Conservation (phyloP, 2,113 vertebrate genomes). For the Scolopax mira region DNA sequence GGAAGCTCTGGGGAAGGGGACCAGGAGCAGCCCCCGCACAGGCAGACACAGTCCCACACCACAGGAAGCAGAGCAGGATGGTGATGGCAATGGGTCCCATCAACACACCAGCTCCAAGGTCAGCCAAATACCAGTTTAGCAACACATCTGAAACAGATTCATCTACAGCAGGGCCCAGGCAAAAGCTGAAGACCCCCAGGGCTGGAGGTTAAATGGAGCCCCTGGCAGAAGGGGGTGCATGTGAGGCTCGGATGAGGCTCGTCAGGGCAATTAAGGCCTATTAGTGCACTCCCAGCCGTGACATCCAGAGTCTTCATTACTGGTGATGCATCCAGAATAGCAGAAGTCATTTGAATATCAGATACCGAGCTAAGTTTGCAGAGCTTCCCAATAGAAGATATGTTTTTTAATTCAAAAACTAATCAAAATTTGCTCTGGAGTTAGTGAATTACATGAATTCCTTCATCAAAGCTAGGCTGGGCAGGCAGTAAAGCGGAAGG, state of each 20-base stretch:
- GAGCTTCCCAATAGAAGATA: not conserved
- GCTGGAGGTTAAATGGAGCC: not conserved
- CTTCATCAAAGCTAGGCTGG: conserved; percentile 14
- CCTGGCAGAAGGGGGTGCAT: not conserved
- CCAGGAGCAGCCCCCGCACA: not conserved
- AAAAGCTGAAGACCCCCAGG: fast-evolving
- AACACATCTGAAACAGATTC: not conserved
- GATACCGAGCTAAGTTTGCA: not conserved
- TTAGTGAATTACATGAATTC: not conserved
- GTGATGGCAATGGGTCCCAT: fast-evolving
- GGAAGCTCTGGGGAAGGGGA: not conserved
- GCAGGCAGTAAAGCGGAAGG: conserved; percentile 28
- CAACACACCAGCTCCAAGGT: not conserved
- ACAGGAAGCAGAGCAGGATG: fast-evolving
- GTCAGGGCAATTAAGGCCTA: not conserved
- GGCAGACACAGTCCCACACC: not conserved
- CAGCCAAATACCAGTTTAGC: not conserved
- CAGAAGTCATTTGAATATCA: not conserved
- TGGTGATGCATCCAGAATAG: not conserved
- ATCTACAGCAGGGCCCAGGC: not conserved
- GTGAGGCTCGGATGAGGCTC: not conserved
- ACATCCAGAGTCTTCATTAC: not conserved
- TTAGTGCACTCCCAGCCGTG: not conserved
- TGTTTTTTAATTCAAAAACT: not conserved
- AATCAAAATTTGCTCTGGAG: not conserved